Percentiles rank a stretch among this genome's conserved stretches.
Conservation (phyloP, 2,113 vertebrate species). For the Spea multiplicata region DNA sequence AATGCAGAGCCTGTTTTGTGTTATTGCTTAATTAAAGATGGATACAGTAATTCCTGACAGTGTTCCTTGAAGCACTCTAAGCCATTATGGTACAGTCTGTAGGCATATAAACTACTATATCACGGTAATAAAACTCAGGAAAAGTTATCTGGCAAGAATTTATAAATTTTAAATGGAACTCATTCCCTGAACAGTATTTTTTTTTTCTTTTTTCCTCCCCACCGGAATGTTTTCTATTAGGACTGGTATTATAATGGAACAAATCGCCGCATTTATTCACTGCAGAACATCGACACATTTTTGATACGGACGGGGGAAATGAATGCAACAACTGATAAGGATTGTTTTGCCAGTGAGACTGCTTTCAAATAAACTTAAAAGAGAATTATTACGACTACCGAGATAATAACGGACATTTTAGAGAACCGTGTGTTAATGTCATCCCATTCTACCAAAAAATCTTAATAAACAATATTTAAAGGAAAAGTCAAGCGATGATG, state of each 20-base stretch:
- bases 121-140: constrained; percentile 42
- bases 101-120: constrained; percentile 34
- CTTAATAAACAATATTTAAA: too few relatives aligned
- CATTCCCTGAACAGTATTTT: constrained; percentile 29
- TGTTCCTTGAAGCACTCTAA: constrained; percentile 43
- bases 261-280: constrained; percentile 22
- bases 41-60: constrained; percentile 22
- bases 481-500: too few relatives aligned
- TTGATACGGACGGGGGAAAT: constrained; percentile 3
- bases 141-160: constrained; percentile 43
- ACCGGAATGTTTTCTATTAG: constrained; percentile 44
- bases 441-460: too few relatives aligned
- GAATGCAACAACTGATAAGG: constrained; percentile 23
- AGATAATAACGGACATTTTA: background rate
- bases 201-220: background rate
- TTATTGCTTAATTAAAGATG: constrained; percentile 48
- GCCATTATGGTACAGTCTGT: constrained; percentile 38
- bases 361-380: constrained; percentile 1
- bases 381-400: background rate
- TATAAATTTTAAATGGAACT: constrained; percentile 42
- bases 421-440: too few relatives aligned
- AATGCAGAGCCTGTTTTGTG: constrained; percentile 43
- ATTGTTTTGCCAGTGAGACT: background rate
- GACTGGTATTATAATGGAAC: constrained; percentile 36
- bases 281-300: constrained; percentile 22